Base-by-base conservation (phyloP, 23 tunicate species). In the Ciona savignyi region DNA sequence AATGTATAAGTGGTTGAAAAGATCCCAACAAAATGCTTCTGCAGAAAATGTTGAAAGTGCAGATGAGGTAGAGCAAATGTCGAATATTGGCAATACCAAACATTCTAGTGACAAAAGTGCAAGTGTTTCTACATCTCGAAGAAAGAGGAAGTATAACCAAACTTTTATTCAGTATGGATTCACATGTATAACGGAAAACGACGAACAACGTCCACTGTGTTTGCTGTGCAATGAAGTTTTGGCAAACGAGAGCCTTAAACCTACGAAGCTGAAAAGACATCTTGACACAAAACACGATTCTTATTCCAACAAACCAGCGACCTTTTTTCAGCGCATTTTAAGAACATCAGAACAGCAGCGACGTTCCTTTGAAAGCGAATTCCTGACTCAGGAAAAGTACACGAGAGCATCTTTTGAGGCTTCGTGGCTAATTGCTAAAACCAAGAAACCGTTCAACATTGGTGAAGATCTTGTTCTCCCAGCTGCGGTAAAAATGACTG, bases 361-460 rank as follows among this genome's bases (percentile, higher is more conserved):
- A 80, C 71, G 33, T 60, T 63, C 80, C 74, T 65, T 74, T 65
- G 66, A 73, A 73, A 73, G 79, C 65, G 79, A 73, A 33, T 73
- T 80, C 64, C 34, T 33, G 51, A 27, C 34, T 34, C 20, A 73
- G 74, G 86, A 51, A 67, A 81, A 81, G 86, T 65, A 81, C 35
- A 81, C 86, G 66, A 73, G 79, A 74, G 86, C 73, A 81, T 81
- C 73, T 28, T 81, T 81, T 81, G 79, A 81, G 74, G 74, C 86
- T 81, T 81, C 86, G 66, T 74, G 74, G 73, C 27, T 81, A 49
- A 81, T 81, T 74, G 86, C 79, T 34, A 77, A 66, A 63, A 4
- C 64, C 42, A 77, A 77, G 74, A 66, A 77, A 77, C 73, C 74
- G 24, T 77, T 66, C 81, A 81, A 73, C 73, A 81, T 81, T 30